These are phyloP conservation scores for Papio anubis DNA, from an alignment of 2,113 vertebrate genomes.

Conservation along the genomic window DNA sequence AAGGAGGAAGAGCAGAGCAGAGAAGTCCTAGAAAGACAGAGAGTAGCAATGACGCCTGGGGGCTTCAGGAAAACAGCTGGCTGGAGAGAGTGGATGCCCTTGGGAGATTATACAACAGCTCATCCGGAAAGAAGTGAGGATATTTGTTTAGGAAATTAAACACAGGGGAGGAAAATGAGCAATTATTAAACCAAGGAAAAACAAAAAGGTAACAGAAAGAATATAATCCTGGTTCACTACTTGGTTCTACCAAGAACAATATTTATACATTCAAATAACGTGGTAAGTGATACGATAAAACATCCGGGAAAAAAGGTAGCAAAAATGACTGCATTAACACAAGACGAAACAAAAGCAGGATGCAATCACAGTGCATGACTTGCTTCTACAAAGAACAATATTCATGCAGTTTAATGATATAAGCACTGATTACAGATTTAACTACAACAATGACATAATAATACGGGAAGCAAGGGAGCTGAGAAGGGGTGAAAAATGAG, in stretches of 20 bases:
- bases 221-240: rapidly evolving
- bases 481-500: not conserved
- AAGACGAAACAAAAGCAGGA: not conserved
- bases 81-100: rapidly evolving
- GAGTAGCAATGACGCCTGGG: rapidly evolving
- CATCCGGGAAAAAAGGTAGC: not conserved
- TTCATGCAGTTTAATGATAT: too few species aligned
- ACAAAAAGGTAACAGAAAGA: not conserved
- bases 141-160: not conserved
- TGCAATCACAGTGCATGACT: rapidly evolving
- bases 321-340: not conserved
- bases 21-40: not conserved
- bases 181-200: not conserved
- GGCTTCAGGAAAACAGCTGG: rapidly evolving
- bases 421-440: not conserved
- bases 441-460: not conserved
- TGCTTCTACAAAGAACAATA: not conserved
- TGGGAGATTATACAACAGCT: rapidly evolving
- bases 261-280: too few species aligned
- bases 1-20: rapidly evolving
- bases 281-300: rapidly evolving
- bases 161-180: rapidly evolving
- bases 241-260: not conserved
- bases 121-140: rapidly evolving
- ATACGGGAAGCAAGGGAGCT: not conserved